Base-by-base conservation (phyloP, 1,140 invertebrate genomes). In the Caerostris extrusa region DNA sequence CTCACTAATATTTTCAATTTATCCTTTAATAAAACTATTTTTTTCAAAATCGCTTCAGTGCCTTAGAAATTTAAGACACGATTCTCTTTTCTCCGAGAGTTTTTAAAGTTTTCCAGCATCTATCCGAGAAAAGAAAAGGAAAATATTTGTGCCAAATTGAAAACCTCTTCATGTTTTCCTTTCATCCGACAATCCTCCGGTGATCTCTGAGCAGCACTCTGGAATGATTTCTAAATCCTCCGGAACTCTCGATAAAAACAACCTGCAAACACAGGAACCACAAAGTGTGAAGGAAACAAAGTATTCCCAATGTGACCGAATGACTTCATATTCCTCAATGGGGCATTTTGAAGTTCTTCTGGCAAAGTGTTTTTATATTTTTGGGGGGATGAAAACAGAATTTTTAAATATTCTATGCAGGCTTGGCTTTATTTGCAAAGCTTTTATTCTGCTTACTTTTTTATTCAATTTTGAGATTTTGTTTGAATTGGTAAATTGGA, bases 151-250 rank as follows among this genome's bases (percentile, higher is more conserved):
- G 12, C 69, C 50, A 77, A 77, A 77, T 77, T 77, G 69, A 77
- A 77, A 77, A 77, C 19, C 69, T 50, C 69, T 77, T 77, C 19
- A 53, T 77, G 14, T 50, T n/a, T 77, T 77, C 7, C 69, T 77
- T 77, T 77, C 69, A 77, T 50, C 69, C 10, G 34, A 53, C 7
- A 50, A 53, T 77, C 10, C 69, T 34, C 69, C 69, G 50, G 50
- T 77, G 34, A 77, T 77, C 69, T 10, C 8, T 77, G 7, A 19
- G 34, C 69, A 77, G 19, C 69, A 5, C 50, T 77, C 12, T 5
- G 69, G 50, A 50, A n/a, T 77, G 34, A 34, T 4, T 34, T 77
- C 34, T 10, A 77, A 50, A 77, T 53, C 69, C 10, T 77, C 50
- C 5, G 61, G 69, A 77, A 34, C 50, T 77, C 34, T 77, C 71